Base-by-base conservation (phyloP, 2,113 vertebrate species). In the Dromiciops gliroides region DNA sequence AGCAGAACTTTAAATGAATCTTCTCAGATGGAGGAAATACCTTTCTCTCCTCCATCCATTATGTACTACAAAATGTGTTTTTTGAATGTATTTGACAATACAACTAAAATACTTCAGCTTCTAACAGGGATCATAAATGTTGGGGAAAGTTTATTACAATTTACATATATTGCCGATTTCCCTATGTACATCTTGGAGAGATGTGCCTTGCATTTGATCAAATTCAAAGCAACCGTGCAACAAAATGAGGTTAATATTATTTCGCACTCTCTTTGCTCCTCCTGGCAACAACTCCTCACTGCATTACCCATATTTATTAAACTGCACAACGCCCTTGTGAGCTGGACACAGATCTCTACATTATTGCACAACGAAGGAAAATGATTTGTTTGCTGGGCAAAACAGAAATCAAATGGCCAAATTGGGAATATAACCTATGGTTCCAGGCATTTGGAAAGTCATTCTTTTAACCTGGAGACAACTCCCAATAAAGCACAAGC, bases 221-320 rank as follows among this genome's bases (percentile, higher is more conserved):
- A 83, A 90, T 60, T 95, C 56, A 89, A 94, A 96, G 91, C 51
- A 97, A 47, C 91, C 90, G 95, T 0, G 1, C 16, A 83, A 67
- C n/a, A 50, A 83, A 83, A 83, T 83, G 89, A 97, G 91, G 75
- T 94, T 95, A 95, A 95, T 97, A 90, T 93, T 93, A 48, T 95
- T 94, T 67, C 90, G 23, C 44, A 50, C 94, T 90, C 2, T 91
- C 49, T 47, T 95, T 90, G 22, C 95, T 94, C 91, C 94, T 95
- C 97, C 88, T 67, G 90, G 93, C 91, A 91, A 90, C 91, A 93
- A 53, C 88, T 96, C n/a, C 48, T 90, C 93, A 96, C 94, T 48
- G 89, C 47, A 94, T 95, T 93, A 93, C 47, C 50, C 96, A n/a
- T 93, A 94, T 96, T 96, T 95, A 97, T 96, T 95, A 96, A 97